phyloP scores from a whole-genome alignment of 2,888 invertebrate genomes.

The Tenodera sinensis region DNA sequence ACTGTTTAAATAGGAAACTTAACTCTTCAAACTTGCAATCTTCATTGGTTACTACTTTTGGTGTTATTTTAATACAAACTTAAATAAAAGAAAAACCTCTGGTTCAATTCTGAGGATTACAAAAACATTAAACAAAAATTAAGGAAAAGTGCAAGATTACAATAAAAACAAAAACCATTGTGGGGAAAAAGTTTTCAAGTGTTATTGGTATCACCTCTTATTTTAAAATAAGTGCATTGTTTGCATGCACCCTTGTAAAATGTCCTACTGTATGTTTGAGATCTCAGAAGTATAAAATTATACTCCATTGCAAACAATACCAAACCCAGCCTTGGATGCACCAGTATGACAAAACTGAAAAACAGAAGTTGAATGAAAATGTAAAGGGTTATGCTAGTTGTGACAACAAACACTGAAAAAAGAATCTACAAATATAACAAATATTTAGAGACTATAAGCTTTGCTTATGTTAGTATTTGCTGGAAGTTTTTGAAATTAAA shows the following conservation, averaged over 20 bases:
- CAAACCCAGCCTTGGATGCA: background rate
- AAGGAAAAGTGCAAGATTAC: background rate
- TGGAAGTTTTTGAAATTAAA: too few species aligned
- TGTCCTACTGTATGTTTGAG: background rate
- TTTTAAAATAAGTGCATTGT: background rate
- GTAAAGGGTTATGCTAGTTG: background rate
- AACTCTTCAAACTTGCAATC: too few species aligned
- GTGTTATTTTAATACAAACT: background rate
- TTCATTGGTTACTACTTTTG: background rate
- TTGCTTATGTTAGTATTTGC: too few species aligned
- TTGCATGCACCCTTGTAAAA: background rate
- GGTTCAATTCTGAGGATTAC: background rate
- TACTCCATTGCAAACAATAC: background rate
- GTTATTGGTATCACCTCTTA: constrained; percentile 4
- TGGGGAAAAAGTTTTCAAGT: background rate
- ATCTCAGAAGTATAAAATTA: background rate
- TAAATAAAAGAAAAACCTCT: background rate
- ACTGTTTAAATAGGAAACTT: too few species aligned
- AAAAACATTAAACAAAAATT: background rate
- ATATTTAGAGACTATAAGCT: too few species aligned
- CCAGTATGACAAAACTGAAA: background rate
- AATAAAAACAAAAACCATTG: background rate
- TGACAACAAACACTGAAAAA: too few species aligned
- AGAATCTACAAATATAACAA: too few species aligned
- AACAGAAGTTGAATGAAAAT: background rate